Evolutionary conservation across 2,113 vertebrate genomes (phyloP), one percentile per base, ranked within the genome.

Genomic region (Caranx ignobilis): DNA sequence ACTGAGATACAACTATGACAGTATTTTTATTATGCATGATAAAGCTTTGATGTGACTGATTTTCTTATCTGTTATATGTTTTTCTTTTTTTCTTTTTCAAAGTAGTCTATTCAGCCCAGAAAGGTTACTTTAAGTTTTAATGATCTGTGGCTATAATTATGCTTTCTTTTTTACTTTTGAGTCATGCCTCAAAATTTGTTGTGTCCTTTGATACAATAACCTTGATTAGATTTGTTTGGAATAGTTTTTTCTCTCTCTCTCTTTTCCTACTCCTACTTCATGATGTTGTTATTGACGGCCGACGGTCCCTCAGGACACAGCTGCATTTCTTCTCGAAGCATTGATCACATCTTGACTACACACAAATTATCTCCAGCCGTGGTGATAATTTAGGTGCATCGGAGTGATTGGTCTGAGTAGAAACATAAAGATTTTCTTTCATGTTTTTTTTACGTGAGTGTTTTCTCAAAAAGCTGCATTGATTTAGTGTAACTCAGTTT

Each of bases 1-100:
- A 66, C 26, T 71, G 11, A 73, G 60, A 26, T 63, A 59, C 11
- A 72, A 64, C 52, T 63, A 39, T 60, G 15, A 26, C 3, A 11
- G 3, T 5, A 45, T 52, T 39, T 65, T 57, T 50, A 10, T 50
- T 0, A 66, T 45, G 5, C 3, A 18, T 66, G 54, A 21, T 37
- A 19, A 47, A 39, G 11, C 52, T 59, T 35, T 63, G 2, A 70
- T 72, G 26, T 32, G 26, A 39, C 2, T 5, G 10, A 11, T 54
- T 59, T 64, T 48, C 61, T 34, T 26, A 47, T 47, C 45, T 5
- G 15, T 15, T 4, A 47, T 47, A 47, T 47, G 1, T 41, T 41
- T 10, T 10, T 9, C 39, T 10, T 9, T 9, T 2, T 5, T 37
- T 5, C 7, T 37, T 37, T 37, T 37, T 4, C 3, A 4, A 26